These are phyloP conservation scores for Uloborus diversus DNA, from an alignment of 1,140 invertebrate genomes.

Conservation along the genomic window DNA sequence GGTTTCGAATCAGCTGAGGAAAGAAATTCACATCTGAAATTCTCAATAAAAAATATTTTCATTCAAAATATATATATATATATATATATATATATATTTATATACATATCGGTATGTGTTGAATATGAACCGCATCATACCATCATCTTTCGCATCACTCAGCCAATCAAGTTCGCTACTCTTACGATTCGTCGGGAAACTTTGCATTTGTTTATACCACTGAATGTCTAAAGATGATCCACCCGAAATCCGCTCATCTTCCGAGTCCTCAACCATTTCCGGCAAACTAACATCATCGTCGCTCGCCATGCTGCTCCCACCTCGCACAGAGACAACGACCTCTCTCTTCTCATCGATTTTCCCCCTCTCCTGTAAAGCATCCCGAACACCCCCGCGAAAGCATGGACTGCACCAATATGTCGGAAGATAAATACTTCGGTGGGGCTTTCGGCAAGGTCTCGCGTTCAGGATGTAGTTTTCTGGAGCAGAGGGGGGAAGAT, in stretches of 20 bases:
- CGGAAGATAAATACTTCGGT: too few species aligned
- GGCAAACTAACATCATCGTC: neutral
- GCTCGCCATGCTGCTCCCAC: slow-evolving; percentile 33
- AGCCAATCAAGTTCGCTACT: slow-evolving; percentile 26
- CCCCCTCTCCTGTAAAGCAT: neutral
- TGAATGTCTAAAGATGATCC: slow-evolving; percentile 25
- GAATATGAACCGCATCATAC: slow-evolving; percentile 28
- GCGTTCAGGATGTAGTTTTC: too few species aligned
- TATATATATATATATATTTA: too few species aligned
- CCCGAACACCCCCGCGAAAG: slow-evolving; percentile 29
- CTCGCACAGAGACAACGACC: slow-evolving; percentile 22
- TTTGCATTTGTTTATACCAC: slow-evolving; percentile 39
- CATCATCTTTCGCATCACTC: slow-evolving; percentile 18
- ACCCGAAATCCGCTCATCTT: slow-evolving; percentile 8
- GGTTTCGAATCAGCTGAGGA: slow-evolving; percentile 83
- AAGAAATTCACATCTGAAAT: slow-evolving; percentile 52
- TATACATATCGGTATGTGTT: neutral
- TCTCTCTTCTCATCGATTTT: slow-evolving; percentile 44
- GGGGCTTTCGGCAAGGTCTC: too few species aligned
- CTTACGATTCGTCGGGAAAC: slow-evolving; percentile 14
- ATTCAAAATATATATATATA: too few species aligned
- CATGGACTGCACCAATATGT: slow-evolving; percentile 31
- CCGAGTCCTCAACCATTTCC: neutral
- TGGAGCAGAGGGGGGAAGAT: too few species aligned
- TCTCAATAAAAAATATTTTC: neutral